Evolutionary conservation across 2,888 invertebrate genomes (phyloP).

Genomic region (Coleophora flavipennella): DNA sequence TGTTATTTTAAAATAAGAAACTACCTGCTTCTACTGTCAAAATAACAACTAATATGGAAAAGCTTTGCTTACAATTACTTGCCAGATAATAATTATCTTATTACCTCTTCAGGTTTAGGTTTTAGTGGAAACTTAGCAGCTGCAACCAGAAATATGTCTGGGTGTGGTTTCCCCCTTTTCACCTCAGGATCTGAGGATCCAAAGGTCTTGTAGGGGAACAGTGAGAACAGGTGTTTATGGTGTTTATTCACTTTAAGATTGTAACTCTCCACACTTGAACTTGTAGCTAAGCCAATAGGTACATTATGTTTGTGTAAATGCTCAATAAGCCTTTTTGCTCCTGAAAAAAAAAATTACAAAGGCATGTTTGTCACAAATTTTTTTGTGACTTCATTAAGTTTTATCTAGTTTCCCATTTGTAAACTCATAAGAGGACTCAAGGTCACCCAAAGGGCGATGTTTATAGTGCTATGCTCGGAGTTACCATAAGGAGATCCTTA

Average conservation of each 20-base stretch:
- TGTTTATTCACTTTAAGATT: conserved; percentile 78
- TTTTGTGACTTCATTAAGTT: too few relatives aligned
- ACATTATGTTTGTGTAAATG: conserved; percentile 82
- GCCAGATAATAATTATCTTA: too few relatives aligned
- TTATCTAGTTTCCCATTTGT: too few relatives aligned
- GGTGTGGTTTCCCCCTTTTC: conserved; percentile 87
- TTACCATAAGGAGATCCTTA: too few relatives aligned
- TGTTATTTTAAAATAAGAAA: too few relatives aligned
- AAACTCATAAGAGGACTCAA: too few relatives aligned
- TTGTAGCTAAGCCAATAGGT: conserved; percentile 90
- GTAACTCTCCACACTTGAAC: conserved; percentile 82
- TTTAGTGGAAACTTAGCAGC: conserved; percentile 79
- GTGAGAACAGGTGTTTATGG: conserved; percentile 75
- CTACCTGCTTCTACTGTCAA: too few relatives aligned
- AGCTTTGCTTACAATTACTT: neutral
- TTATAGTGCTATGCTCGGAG: too few relatives aligned
- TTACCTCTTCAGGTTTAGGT: conserved; percentile 72
- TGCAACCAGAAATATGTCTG: conserved; percentile 88
- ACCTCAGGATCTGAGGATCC: conserved; percentile 90
- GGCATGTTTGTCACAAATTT: too few relatives aligned
- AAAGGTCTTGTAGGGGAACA: conserved; percentile 82
- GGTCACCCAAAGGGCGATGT: too few relatives aligned
- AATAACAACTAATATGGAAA: neutral
- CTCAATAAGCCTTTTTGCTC: conserved; percentile 81
- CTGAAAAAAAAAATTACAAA: conserved; percentile 52